A percentile compares a stretch with the other conserved stretches of the same genome.
Evolutionary conservation across 2,113 vertebrate species (phyloP).

Genomic region (Caloenas nicobarica): DNA sequence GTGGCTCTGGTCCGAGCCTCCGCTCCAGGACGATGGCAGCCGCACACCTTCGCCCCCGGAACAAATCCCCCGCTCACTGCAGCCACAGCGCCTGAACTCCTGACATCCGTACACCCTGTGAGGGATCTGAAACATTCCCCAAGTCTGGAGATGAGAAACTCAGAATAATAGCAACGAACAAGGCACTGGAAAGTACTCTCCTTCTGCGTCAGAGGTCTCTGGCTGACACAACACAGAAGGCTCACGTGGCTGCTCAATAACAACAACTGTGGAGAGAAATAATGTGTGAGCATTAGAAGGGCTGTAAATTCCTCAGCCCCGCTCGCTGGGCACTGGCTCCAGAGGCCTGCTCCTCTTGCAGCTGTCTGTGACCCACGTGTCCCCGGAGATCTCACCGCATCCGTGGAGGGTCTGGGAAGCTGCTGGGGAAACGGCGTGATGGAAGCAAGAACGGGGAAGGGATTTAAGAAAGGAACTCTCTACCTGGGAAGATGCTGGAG

Average conservation of each 20-base stretch:
- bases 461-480: neutral
- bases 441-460: neutral
- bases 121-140: neutral
- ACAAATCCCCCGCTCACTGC: neutral
- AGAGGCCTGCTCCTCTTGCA: neutral
- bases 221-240: constrained; percentile 32
- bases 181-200: neutral
- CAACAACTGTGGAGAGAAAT: neutral
- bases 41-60: neutral
- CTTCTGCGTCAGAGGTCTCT: neutral
- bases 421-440: neutral
- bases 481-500: neutral
- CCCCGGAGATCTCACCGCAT: neutral
- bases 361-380: neutral
- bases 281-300: neutral
- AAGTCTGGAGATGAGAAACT: neutral
- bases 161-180: neutral
- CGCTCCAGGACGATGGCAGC: neutral
- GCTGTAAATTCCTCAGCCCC: constrained; percentile 39
- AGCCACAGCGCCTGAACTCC: neutral
- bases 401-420: neutral
- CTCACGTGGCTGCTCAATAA: neutral
- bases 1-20: neutral
- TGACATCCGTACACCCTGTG: neutral
- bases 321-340: neutral